Evolutionary conservation across 2,888 invertebrate species (phyloP).

Genomic region (Scelioninae gen. 2): DNA sequence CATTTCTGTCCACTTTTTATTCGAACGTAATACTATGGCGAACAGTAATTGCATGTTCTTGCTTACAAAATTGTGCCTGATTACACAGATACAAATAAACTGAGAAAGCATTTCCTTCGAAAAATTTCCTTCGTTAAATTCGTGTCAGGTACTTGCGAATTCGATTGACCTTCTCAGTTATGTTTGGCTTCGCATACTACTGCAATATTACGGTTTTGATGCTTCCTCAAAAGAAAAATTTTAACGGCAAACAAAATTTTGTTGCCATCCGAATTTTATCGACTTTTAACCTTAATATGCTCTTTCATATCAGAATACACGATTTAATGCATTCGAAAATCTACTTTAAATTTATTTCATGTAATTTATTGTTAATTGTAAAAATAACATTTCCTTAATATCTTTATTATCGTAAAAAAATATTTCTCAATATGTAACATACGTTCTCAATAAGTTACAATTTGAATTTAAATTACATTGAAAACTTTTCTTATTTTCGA

Average conservation of each 20-base stretch:
- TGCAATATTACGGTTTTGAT: conserved; percentile 7
- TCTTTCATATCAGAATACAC: background rate
- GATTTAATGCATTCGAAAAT: background rate
- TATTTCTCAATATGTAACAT: too few relatives aligned
- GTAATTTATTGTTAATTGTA: background rate
- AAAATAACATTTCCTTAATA: too few relatives aligned
- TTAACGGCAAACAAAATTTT: conserved; percentile 4
- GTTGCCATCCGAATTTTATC: background rate
- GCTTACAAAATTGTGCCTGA: conserved; percentile 12
- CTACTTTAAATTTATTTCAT: background rate
- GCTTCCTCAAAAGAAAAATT: conserved; percentile 19
- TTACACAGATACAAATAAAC: conserved; percentile 10
- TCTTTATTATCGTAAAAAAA: too few relatives aligned
- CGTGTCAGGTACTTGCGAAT: conserved; percentile 28
- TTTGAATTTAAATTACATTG: too few relatives aligned
- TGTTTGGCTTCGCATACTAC: conserved; percentile 18
- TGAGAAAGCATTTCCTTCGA: conserved; percentile 10
- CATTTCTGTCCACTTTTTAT: background rate
- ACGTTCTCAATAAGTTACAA: too few relatives aligned
- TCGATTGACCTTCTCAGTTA: conserved; percentile 31
- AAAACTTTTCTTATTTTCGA: too few relatives aligned
- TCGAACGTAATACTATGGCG: background rate
- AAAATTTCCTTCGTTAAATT: conserved; percentile 30
- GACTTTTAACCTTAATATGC: conserved; percentile 9
- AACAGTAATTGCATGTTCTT: conserved; percentile 10